Evolutionary conservation across 2,113 vertebrate genomes (phyloP), one percentile per base, ranked within the genome.

Genomic region (Monopterus albus): DNA sequence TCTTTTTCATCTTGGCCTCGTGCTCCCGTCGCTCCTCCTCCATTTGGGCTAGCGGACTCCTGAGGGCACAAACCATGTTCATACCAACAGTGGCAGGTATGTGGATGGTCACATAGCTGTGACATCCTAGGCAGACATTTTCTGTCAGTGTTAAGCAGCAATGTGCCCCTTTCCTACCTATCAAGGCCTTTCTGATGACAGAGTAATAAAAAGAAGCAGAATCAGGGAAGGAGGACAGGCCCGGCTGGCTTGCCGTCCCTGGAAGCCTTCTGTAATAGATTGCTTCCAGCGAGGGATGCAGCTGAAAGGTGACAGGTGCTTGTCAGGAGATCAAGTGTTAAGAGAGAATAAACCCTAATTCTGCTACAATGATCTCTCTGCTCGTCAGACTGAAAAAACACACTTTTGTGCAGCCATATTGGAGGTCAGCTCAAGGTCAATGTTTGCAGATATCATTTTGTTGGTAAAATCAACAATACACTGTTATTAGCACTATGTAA

Each of bases 11-110:
- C 90, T 96, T 98, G 42, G 95, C 86, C 82, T 96, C 95, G 5
- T 98, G 96, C 14, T 98, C 97, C 63, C 94, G 92, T 70, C 96
- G 92, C 85, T 98, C 97, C 85, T 98, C 96, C 82, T 98, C 97
- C 97, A 98, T 98, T 87, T 98, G 97, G 36, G 95, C 96, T 65
- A 98, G 83, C 0, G 97, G 97, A 78, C 96, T 98, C 94, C 97
- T 98, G 89, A 46, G 31, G 57, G 53, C 64, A 69, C 56, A 75
- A 70, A 61, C 20, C 29, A 38, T 2, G 51, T 57, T 63, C 49
- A 76, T 12, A 51, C 43, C 39, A 26, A 46, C 25, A 28, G 47
- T 4, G 18, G 35, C 23, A 29, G 29, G 2, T 10, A 49, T n/a
- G 17, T 47, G 39, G 59, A 6, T 17, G 21, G 28, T 3, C 29